Base-by-base conservation (phyloP, 1,140 invertebrate genomes). In the Drosophila watanabei region DNA sequence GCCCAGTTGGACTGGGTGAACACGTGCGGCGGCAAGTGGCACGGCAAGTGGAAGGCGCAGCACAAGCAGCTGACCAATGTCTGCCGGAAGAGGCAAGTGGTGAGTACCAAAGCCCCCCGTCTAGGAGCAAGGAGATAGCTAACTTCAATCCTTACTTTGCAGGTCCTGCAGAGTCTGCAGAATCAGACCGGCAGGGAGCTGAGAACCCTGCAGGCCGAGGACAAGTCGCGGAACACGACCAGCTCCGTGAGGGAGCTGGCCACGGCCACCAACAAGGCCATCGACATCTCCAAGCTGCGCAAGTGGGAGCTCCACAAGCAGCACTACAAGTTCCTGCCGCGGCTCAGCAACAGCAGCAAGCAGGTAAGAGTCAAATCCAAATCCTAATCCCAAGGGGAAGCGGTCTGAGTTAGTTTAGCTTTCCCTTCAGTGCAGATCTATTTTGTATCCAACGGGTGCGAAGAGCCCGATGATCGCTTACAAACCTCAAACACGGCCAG, bases 1-100 rank as follows among this genome's bases (percentile, higher is more conserved):
- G 11, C 39, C 20, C 30, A 32, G 0, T 30, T 82, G 32, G 79
- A 80, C 5, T 91, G 88, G 88, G 69, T 58, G 41, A 91, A 91
- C 32, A 73, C 68, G 8, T 91, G 88, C 57, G 70, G 72, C 4
- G 88, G 88, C 56, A 73, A 57, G 20, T 87, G 51, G 46, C 54
- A 35, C 5, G 75, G 46, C 24, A 24, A 24, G 0, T 16, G 20
- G 5, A 48, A 28, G 0, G 14, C 18, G 3, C 32, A 39, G 3
- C 7, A 5, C 18, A 46, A 10, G 4, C 28, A 3, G 3, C 10
- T 10, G 13, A 4, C 39, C 0, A 75, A 79, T 6, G 75, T 70
- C n/a, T 87, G 84, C 56, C 59, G 46, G 13, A 71, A 70, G 41
- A 41, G 71, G 5, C 75, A 78, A 16, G 64, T 78, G 77, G 84